Percentiles rank a stretch among this genome's conserved stretches.
Evolutionary conservation across 2,113 vertebrate species (phyloP).

Genomic region (Nannobrachium achirus): DNA sequence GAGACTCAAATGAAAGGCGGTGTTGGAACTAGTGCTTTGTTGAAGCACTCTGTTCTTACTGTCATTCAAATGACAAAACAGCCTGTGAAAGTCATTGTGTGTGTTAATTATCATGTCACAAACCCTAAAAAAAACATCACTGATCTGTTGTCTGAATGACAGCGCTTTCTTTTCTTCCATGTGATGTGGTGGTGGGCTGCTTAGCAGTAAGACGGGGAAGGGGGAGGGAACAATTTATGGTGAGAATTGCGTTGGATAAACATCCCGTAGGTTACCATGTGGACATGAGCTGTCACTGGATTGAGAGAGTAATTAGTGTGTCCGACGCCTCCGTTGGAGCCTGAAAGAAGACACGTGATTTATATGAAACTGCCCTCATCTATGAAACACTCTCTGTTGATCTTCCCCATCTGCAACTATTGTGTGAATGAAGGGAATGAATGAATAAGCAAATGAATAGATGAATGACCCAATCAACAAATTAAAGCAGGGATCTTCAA

Average conservation of each 20-base stretch:
- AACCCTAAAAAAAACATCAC: constrained; percentile 8
- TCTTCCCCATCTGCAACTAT: too few relatives aligned
- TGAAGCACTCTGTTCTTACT: not conserved
- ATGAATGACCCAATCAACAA: too few relatives aligned
- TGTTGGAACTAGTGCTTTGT: not conserved
- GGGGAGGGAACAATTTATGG: constrained; percentile 51
- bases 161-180: too few relatives aligned
- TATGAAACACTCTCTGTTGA: too few relatives aligned
- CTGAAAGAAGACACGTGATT: constrained; percentile 51
- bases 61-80: constrained; percentile 15
- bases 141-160: too few relatives aligned
- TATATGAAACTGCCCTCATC: constrained; percentile 25
- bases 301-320: constrained; percentile 64
- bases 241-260: constrained; percentile 60
- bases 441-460: too few relatives aligned
- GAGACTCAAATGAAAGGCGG: constrained; percentile 15
- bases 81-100: constrained; percentile 22
- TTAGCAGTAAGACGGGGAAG: not conserved
- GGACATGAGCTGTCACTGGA: constrained; percentile 33
- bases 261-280: constrained; percentile 17
- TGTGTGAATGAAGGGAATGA: too few relatives aligned
- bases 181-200: too few relatives aligned
- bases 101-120: constrained; percentile 29
- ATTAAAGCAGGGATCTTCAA: too few relatives aligned
- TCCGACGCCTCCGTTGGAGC: constrained; percentile 45